Conservation (phyloP, 2,113 vertebrate species). For the Dromas ardeola region DNA sequence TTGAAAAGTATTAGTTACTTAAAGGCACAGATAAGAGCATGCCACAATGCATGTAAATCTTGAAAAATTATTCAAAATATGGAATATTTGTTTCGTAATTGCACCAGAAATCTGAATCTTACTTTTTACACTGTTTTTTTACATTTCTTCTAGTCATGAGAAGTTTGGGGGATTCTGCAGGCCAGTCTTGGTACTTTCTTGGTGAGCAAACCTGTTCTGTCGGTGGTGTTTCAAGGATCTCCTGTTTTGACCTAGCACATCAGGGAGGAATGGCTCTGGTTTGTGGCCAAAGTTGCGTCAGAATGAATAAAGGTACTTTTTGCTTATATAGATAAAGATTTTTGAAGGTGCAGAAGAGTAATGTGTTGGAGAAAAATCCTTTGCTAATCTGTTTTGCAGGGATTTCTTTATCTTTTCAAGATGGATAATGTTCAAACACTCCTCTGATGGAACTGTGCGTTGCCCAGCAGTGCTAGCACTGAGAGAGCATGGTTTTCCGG, state of each 20-base stretch:
- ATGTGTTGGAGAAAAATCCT: neutral
- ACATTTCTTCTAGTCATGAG: neutral
- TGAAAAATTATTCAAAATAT: neutral
- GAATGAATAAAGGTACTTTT: neutral
- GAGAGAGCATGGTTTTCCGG: accelerated
- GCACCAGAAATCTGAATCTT: neutral
- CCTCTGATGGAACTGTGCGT: neutral
- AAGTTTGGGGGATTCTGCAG: neutral
- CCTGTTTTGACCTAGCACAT: neutral
- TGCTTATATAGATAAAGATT: neutral
- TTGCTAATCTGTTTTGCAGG: neutral
- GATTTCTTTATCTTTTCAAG: neutral
- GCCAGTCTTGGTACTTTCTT: neutral
- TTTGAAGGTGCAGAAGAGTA: neutral
- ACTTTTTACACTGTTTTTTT: neutral
- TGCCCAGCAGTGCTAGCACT: neutral
- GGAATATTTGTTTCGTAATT: neutral
- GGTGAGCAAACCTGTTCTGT: neutral
- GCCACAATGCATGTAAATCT: neutral
- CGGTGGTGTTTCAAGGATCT: neutral
- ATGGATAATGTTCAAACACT: neutral
- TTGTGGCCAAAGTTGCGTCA: neutral
- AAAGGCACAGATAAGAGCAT: neutral
- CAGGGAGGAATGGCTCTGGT: neutral
- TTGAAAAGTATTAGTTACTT: neutral